Percentiles rank a stretch among this genome's conserved stretches.
phyloP scores from a whole-genome alignment of 1,140 invertebrate genomes.

The Propsilocerus akamusi region DNA sequence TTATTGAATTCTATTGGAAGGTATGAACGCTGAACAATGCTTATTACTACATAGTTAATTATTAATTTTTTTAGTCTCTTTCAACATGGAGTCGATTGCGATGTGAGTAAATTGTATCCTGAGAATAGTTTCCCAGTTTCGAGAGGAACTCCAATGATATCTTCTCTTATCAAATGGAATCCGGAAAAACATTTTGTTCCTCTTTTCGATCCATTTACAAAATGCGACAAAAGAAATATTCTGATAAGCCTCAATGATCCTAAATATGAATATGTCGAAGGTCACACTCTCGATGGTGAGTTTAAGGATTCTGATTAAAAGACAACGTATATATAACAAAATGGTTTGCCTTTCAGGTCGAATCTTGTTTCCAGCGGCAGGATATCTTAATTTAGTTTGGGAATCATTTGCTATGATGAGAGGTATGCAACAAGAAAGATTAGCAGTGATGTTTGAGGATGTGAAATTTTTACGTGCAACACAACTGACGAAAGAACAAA shows the following conservation, averaged over 20 bases:
- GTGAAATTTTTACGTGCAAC: slow-evolving; percentile 69
- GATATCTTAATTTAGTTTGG: slow-evolving; percentile 75
- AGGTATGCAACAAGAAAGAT: slow-evolving; percentile 44
- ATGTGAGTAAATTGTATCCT: slow-evolving; percentile 34
- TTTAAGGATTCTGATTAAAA: too few relatives aligned
- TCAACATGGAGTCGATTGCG: slow-evolving; percentile 25
- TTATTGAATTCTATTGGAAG: slow-evolving; percentile 53
- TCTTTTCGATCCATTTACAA: slow-evolving; percentile 19
- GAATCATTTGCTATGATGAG: slow-evolving; percentile 64
- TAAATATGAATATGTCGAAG: slow-evolving; percentile 54
- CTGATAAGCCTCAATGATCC: slow-evolving; percentile 40
- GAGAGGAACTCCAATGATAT: slow-evolving; percentile 53
- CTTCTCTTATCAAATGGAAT: slow-evolving; percentile 72
- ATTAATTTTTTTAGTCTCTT: slow-evolving; percentile 23
- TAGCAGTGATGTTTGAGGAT: slow-evolving; percentile 73
- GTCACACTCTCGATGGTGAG: slow-evolving; percentile 69
- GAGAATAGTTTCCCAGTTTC: slow-evolving; percentile 58
- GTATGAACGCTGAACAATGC: too few relatives aligned
- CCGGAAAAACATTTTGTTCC: slow-evolving; percentile 54
- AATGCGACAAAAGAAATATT: slow-evolving; percentile 36
- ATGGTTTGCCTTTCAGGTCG: slow-evolving; percentile 32
- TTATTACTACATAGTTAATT: slow-evolving; percentile 11
- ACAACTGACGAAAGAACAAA: slow-evolving; percentile 46
- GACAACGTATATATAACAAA: too few relatives aligned
- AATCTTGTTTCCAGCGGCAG: slow-evolving; percentile 76